These are phyloP conservation scores for Drosophila bipectinata DNA, from an alignment of 1,140 invertebrate genomes.

Conservation along the genomic window DNA sequence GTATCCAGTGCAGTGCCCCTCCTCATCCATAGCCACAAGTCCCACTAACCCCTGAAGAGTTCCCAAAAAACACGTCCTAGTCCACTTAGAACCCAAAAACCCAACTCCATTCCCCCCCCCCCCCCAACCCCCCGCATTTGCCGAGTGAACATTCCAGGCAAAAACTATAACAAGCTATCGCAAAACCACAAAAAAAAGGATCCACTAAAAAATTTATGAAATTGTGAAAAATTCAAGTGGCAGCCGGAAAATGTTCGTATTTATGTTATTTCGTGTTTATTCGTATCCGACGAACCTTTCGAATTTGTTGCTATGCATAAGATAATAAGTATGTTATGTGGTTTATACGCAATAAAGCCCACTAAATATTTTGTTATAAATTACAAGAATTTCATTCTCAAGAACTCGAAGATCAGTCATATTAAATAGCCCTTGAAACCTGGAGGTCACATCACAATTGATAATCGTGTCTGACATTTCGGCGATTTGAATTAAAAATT, in stretches of 20 bases:
- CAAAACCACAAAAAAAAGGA: slow-evolving; percentile 56
- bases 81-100: slow-evolving; percentile 24
- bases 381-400: slow-evolving; percentile 22
- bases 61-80: slow-evolving; percentile 14
- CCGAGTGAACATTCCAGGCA: slow-evolving; percentile 30
- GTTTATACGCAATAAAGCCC: slow-evolving; percentile 59
- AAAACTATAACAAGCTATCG: slow-evolving; percentile 72
- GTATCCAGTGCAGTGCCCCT: slow-evolving; percentile 18
- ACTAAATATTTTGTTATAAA: slow-evolving; percentile 68
- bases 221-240: slow-evolving; percentile 24
- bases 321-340: slow-evolving; percentile 68
- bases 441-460: slow-evolving; percentile 23
- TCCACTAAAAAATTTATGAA: slow-evolving; percentile 12
- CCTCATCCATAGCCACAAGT: slow-evolving; percentile 64
- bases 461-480: slow-evolving; percentile 42
- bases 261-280: slow-evolving; percentile 74
- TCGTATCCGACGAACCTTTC: slow-evolving; percentile 53
- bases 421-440: slow-evolving; percentile 21
- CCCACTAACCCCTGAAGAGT: slow-evolving; percentile 21
- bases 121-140: slow-evolving; percentile 69
- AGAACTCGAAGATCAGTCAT: slow-evolving; percentile 16
- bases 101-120: slow-evolving; percentile 56
- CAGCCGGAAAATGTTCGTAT: slow-evolving; percentile 42
- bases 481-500: slow-evolving; percentile 29
- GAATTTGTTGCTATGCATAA: slow-evolving; percentile 50